Evolutionary conservation across 2,113 vertebrate species (phyloP).

Genomic region (Takifugu flavidus): DNA sequence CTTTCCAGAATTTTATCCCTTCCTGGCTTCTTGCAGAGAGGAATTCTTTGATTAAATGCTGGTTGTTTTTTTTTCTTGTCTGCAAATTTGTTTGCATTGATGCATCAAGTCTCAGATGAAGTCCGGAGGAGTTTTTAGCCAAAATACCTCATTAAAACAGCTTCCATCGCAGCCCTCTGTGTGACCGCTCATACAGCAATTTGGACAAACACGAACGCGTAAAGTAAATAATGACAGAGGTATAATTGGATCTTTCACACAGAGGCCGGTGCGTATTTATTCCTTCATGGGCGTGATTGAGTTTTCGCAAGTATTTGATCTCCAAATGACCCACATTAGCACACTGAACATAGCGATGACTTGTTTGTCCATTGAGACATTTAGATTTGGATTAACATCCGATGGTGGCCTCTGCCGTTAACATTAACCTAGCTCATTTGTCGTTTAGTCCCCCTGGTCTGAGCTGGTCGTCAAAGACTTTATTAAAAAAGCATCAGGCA

Average conservation of each 20-base stretch:
- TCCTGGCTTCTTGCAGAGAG: constrained; percentile 4
- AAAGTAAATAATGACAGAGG: constrained; percentile 18
- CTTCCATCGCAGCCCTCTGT: constrained; percentile 31
- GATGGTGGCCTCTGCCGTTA: too few species aligned
- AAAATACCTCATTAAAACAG: constrained; percentile 56
- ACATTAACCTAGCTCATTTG: too few species aligned
- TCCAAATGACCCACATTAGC: not conserved
- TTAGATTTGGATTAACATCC: too few species aligned
- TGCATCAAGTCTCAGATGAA: constrained; percentile 10
- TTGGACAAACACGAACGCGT: constrained; percentile 33
- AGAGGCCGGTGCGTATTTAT: too few species aligned
- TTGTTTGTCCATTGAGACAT: too few species aligned
- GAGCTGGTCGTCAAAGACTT: too few species aligned
- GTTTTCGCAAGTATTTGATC: constrained; percentile 26
- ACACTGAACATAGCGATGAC: too few species aligned
- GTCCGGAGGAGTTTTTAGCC: constrained; percentile 25
- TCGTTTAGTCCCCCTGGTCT: too few species aligned
- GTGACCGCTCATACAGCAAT: constrained; percentile 32
- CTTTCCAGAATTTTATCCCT: constrained; percentile 7
- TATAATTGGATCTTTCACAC: constrained; percentile 13
- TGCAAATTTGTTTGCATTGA: constrained; percentile 13
- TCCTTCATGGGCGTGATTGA: constrained; percentile 41
- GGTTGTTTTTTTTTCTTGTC: constrained; percentile 6
- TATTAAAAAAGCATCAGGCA: too few species aligned
- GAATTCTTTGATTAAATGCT: constrained; percentile 7